A percentile compares a stretch with the other conserved stretches of the same genome.
These are phyloP conservation scores for Orius insidiosus DNA, from an alignment of 1,140 invertebrate species.

Conservation along the genomic window DNA sequence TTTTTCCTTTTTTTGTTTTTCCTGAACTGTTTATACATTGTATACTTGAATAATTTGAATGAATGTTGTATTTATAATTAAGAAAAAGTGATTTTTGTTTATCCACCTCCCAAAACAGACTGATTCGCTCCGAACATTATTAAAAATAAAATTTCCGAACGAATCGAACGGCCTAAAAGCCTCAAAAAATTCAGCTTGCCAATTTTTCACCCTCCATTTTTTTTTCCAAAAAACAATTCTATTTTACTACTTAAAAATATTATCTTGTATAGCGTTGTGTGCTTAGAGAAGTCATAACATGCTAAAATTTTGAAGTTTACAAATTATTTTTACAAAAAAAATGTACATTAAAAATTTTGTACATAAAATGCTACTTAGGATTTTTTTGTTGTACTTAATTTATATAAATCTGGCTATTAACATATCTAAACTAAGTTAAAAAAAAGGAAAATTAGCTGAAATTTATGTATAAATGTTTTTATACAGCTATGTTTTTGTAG, in stretches of 20 bases:
- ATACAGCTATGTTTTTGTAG: conserved; percentile 5
- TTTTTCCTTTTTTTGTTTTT: not conserved
- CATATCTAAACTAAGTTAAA: no score
- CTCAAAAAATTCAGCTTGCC: no score
- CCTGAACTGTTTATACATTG: conserved; percentile 10
- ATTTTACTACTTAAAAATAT: conserved; percentile 6
- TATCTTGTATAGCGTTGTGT: conserved; percentile 10
- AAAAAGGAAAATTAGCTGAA: no score
- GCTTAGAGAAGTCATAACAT: conserved; percentile 11
- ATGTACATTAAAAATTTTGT: conserved; percentile 16
- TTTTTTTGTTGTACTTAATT: no score
- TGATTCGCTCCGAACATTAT: no score
- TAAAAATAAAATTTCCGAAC: no score
- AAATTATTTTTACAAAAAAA: conserved; percentile 16
- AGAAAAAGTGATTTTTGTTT: not conserved
- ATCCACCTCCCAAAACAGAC: no score
- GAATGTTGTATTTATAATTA: conserved; percentile 2
- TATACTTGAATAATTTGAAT: conserved; percentile 8
- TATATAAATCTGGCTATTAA: no score
- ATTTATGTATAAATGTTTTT: no score
- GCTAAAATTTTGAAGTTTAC: conserved; percentile 7
- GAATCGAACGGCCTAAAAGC: no score
- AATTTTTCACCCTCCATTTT: no score
- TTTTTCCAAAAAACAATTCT: not conserved
- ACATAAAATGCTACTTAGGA: conserved; percentile 6